These are phyloP conservation scores for Hemicordylus capensis DNA, from an alignment of 2,113 vertebrate species.

Conservation along the genomic window DNA sequence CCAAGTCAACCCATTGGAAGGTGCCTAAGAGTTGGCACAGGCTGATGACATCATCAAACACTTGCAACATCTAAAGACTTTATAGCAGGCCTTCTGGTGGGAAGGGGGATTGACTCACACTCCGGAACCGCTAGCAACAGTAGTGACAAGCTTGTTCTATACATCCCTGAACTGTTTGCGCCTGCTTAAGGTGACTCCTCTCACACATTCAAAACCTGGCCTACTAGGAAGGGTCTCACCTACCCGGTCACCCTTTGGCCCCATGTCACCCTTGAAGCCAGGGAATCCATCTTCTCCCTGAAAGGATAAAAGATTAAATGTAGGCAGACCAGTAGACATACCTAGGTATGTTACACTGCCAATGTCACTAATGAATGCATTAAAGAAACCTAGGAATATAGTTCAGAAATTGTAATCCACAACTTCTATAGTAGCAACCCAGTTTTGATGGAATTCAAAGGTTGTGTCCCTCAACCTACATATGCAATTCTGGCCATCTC, in stretches of 20 bases:
- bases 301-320: not conserved
- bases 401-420: no score
- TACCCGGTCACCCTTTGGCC: constrained; percentile 88
- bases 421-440: not conserved
- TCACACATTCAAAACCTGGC: not conserved
- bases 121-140: not conserved
- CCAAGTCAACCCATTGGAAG: no score
- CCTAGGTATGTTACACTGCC: not conserved
- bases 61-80: no score
- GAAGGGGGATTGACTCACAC: no score
- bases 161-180: no score
- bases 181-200: not conserved
- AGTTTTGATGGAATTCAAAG: not conserved
- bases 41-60: no score
- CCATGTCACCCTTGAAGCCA: constrained; percentile 90
- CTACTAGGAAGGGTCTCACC: constrained; percentile 49
- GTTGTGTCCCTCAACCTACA: not conserved
- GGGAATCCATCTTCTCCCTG: constrained; percentile 95
- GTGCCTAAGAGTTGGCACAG: no score
- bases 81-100: no score
- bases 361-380: not conserved
- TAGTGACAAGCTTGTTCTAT: not conserved
- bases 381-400: not conserved
- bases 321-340: not conserved
- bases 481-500: not conserved